Conservation (phyloP, 2,888 invertebrate genomes). For the Lepetodrilus schrolli region DNA sequence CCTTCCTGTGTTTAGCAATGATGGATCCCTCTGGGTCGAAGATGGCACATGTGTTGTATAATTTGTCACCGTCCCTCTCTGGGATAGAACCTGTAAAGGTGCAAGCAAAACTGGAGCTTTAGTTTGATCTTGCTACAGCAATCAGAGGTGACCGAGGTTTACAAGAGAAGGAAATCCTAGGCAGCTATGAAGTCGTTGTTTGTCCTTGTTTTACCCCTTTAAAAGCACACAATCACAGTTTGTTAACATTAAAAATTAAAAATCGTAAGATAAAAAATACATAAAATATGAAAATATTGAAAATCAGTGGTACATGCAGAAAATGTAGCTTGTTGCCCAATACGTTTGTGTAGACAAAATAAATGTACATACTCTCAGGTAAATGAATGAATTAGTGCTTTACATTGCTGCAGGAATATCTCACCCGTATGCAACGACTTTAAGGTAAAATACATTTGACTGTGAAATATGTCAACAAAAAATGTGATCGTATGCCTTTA, state of each 20-base stretch:
- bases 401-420: no score
- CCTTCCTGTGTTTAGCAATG: conserved; percentile 89
- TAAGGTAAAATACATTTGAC: no score
- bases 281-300: no score
- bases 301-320: no score
- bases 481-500: no score
- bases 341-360: no score
- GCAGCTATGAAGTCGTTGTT: not conserved
- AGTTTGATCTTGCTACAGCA: not conserved
- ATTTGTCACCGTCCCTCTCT: conserved; percentile 81
- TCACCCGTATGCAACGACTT: no score
- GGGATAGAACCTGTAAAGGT: conserved; percentile 83
- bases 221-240: not conserved
- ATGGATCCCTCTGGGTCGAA: conserved; percentile 87
- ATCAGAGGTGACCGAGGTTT: not conserved
- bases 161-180: not conserved
- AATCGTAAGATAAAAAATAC: no score
- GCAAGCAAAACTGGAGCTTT: not conserved
- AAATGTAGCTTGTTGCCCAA: no score
- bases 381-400: no score
- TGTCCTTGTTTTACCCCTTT: not conserved
- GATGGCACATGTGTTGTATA: conserved; percentile 89
- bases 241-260: not conserved
- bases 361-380: no score
- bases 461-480: no score